These are phyloP conservation scores for Chionodraco myersi DNA, from an alignment of 2,113 vertebrate genomes.

Conservation along the genomic window DNA sequence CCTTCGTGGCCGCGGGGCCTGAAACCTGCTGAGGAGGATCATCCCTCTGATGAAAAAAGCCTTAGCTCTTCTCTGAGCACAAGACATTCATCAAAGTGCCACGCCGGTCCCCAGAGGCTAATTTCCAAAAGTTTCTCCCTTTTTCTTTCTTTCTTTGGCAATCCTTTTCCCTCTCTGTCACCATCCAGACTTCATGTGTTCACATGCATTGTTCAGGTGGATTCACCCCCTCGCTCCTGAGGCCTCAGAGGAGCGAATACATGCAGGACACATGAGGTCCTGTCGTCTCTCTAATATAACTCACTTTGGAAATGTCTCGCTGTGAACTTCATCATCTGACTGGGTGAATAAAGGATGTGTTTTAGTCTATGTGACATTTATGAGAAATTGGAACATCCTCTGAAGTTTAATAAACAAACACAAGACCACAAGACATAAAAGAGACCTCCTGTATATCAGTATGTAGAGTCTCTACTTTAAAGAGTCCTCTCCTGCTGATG, in stretches of 20 bases:
- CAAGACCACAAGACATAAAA: too few species aligned
- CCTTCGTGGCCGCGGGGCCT: background rate
- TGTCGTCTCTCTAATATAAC: slow-evolving; percentile 7
- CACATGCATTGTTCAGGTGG: slow-evolving; percentile 15
- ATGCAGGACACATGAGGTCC: slow-evolving; percentile 14
- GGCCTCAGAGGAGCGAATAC: background rate
- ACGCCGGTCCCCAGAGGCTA: background rate
- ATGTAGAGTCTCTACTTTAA: too few species aligned
- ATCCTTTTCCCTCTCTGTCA: background rate
- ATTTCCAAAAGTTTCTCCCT: background rate
- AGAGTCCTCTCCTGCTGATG: too few species aligned
- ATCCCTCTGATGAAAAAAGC: background rate
- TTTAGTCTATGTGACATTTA: background rate
- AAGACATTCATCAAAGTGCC: slow-evolving; percentile 35
- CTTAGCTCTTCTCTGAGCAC: slow-evolving; percentile 2
- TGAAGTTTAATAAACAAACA: too few species aligned
- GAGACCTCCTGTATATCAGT: too few species aligned
- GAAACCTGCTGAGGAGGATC: background rate
- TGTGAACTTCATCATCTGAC: slow-evolving; percentile 5
- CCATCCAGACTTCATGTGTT: slow-evolving; percentile 17
- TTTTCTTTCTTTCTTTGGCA: background rate
- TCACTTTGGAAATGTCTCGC: slow-evolving; percentile 19
- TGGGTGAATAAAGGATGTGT: background rate
- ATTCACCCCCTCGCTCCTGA: background rate
- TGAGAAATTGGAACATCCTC: background rate